A percentile compares a stretch with the other conserved stretches of the same genome.
phyloP scores from a whole-genome alignment of 30 jellyfish, hydroid and myxozoan genomes.

The Phacellophora camtschatica region DNA sequence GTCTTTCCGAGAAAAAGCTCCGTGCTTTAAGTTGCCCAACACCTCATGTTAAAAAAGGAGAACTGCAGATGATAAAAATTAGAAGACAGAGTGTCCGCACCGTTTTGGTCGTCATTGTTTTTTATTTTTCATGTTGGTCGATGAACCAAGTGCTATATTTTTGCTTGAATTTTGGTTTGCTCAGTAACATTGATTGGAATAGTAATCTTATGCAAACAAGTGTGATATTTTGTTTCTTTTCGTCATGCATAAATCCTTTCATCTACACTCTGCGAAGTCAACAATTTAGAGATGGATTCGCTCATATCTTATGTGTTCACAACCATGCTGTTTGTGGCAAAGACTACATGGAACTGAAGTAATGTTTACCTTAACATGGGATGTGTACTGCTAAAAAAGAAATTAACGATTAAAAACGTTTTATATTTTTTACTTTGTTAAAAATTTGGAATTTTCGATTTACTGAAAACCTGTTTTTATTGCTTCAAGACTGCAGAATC shows the following conservation, averaged over 20 bases:
- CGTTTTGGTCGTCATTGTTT: slow-evolving; percentile 57
- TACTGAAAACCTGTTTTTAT: too few species aligned
- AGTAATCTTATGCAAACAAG: slow-evolving; percentile 44
- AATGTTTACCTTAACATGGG: background rate
- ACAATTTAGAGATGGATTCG: slow-evolving; percentile 58
- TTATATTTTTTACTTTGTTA: too few species aligned
- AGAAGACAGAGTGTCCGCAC: slow-evolving; percentile 48
- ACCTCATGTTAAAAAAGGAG: slow-evolving; percentile 52
- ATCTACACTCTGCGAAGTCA: slow-evolving; percentile 58
- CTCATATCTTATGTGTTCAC: slow-evolving; percentile 9
- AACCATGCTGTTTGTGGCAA: background rate
- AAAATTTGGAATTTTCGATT: too few species aligned
- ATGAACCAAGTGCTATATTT: slow-evolving; percentile 63
- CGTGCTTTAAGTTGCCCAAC: slow-evolving; percentile 45
- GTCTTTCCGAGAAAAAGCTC: slow-evolving; percentile 29
- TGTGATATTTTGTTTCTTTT: slow-evolving; percentile 59
- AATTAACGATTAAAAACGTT: too few species aligned
- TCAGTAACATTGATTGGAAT: slow-evolving; percentile 43
- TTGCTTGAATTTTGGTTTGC: slow-evolving; percentile 65
- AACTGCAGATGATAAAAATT: slow-evolving; percentile 22
- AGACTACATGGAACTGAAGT: slow-evolving; percentile 19
- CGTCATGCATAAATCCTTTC: slow-evolving; percentile 75
- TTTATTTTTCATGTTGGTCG: slow-evolving; percentile 72
- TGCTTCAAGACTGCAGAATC: too few species aligned
- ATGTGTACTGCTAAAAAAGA: too few species aligned